Conservation (phyloP, 2,888 invertebrate species). For the Linnaemya tessellans region DNA sequence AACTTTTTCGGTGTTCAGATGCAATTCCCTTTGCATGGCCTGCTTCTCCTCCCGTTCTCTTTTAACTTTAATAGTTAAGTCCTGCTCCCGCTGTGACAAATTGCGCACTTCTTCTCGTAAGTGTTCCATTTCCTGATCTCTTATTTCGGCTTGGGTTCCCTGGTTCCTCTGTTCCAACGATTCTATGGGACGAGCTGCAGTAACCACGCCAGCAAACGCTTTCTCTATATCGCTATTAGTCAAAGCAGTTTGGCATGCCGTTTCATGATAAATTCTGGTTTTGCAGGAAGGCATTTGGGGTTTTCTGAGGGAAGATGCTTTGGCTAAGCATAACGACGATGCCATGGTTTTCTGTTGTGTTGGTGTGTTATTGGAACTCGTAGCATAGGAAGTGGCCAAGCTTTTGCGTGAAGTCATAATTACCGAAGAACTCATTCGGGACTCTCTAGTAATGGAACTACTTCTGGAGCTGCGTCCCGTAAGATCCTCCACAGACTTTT, state of each 20-base stretch:
- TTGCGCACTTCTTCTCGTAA: conserved; percentile 86
- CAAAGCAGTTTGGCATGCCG: conserved; percentile 89
- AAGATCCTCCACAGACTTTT: conserved; percentile 86
- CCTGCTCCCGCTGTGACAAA: conserved; percentile 86
- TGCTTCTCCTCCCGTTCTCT: conserved; percentile 89
- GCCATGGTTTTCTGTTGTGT: conserved; percentile 73
- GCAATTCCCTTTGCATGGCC: conserved; percentile 89
- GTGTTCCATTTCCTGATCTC: conserved; percentile 86
- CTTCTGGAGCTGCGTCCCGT: conserved; percentile 83
- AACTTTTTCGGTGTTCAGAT: conserved; percentile 89
- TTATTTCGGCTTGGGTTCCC: conserved; percentile 87
- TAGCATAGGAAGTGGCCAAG: conserved; percentile 70
- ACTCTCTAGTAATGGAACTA: conserved; percentile 84
- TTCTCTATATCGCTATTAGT: conserved; percentile 89
- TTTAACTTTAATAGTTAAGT: conserved; percentile 86
- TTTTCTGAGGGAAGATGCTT: conserved; percentile 73
- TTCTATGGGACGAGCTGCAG: conserved; percentile 80
- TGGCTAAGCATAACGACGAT: conserved; percentile 61
- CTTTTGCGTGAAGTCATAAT: conserved; percentile 78
- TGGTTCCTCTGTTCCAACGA: conserved; percentile 84
- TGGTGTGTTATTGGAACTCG: conserved; percentile 68
- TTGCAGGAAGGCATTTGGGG: conserved; percentile 81
- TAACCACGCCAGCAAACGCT: conserved; percentile 86
- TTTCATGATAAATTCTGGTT: conserved; percentile 92
- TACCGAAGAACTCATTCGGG: conserved; percentile 83